Percentiles rank a stretch among this genome's conserved stretches.
phyloP scores from a whole-genome alignment of 2,113 vertebrate genomes.

The Pachyramphus minor region DNA sequence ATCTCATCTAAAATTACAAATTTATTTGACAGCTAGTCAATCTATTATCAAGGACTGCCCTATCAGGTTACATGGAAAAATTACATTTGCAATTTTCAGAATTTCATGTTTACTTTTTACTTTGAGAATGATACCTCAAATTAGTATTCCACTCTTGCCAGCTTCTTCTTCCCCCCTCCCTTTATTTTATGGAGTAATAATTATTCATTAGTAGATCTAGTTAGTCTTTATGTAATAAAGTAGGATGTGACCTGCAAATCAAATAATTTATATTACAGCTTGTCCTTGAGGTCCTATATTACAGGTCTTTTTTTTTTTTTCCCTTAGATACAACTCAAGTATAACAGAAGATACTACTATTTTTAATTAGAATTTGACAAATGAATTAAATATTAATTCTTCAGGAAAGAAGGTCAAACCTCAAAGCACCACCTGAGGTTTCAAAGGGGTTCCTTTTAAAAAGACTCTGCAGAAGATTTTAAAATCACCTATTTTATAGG shows the following conservation, averaged over 20 bases:
- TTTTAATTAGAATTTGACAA: constrained; percentile 63
- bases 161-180: not conserved
- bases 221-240: constrained; percentile 78
- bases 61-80: constrained; percentile 53
- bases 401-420: constrained; percentile 42
- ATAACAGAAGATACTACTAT: constrained; percentile 39
- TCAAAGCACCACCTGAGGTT: constrained; percentile 14
- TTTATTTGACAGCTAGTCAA: constrained; percentile 32
- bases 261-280: constrained; percentile 71
- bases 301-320: not conserved
- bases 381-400: constrained; percentile 58
- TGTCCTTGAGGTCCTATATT: constrained; percentile 59
- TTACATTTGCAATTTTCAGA: constrained; percentile 62
- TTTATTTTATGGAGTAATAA: constrained; percentile 80
- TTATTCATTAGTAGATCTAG: constrained; percentile 79
- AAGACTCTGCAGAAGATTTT: not conserved
- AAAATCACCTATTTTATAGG: not conserved
- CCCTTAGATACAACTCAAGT: not conserved
- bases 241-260: constrained; percentile 77
- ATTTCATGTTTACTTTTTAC: constrained; percentile 63
- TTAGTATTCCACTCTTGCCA: constrained; percentile 68
- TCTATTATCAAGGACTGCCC: constrained; percentile 42
- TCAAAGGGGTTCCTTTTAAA: not conserved
- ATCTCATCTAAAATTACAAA: constrained; percentile 61
- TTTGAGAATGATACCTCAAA: constrained; percentile 54